Evolutionary conservation across 2,113 vertebrate species (phyloP), one percentile per base, ranked within the genome.

Genomic region (Gymnogyps californianus): DNA sequence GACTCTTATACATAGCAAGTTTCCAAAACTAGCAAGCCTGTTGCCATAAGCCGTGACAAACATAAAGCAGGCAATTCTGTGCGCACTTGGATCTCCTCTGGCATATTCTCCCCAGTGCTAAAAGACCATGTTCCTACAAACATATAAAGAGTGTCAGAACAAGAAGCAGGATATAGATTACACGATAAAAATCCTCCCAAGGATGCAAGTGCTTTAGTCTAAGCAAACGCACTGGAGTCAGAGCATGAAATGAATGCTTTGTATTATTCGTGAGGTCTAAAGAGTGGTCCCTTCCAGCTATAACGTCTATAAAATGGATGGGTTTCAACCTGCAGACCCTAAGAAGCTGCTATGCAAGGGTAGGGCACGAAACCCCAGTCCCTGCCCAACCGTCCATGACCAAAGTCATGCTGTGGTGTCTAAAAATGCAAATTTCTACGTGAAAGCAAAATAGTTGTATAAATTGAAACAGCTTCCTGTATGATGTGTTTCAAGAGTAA

Each of bases 351-450:
- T 40, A 6, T 20, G 20, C 36, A 32, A 42, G 42, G 21, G 51
- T 24, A 29, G n/a, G 42, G n/a, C 29, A 67, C 52, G 62, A 58
- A 58, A 51, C 11, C 24, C 29, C 38, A 44, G 57, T 13, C 16
- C 20, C n/a, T 49, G n/a, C 54, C 54, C 3, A 2, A 26, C n/a
- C 3, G 2, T 16, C 28, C 6, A 0, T 59, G 44, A 49, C 65
- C 57, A 78, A 52, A 90, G 55, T 62, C 14, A 4, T 8, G 13
- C 34, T 0, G 1, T 57, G n/a, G 22, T 42, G 57, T 62, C n/a
- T 64, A 40, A 84, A 62, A 62, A 55, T 26, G 47, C 57, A n/a
- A n/a, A 40, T 62, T 83, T 40, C 64, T 83, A n/a, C 7, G 7
- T 40, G 14, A 61, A n/a, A 26, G 16, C 5, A 8, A 62, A 77